A percentile compares a stretch with the other conserved stretches of the same genome.
phyloP scores from a whole-genome alignment of 2,888 invertebrate genomes.

The Ditylenchus weischeri region DNA sequence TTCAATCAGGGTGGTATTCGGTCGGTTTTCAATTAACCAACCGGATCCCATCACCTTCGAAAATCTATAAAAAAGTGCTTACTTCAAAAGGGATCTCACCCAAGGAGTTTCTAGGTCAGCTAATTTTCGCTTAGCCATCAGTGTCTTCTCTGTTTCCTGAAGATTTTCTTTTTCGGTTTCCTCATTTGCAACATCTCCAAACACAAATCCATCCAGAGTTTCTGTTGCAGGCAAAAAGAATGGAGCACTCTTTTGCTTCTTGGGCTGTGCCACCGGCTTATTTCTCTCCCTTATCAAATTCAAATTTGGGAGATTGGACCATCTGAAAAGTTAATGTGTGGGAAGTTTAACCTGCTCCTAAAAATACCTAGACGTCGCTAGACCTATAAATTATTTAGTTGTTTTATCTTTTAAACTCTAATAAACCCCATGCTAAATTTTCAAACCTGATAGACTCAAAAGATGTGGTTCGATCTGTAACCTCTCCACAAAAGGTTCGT shows the following conservation, averaged over 20 bases:
- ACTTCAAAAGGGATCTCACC: conserved; percentile 28
- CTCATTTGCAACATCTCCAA: conserved; percentile 63
- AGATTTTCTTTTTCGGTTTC: conserved; percentile 12
- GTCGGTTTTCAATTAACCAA: no score
- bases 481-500: background rate
- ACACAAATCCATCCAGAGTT: conserved; percentile 73
- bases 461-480: background rate
- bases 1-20: no score
- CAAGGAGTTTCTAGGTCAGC: conserved; percentile 45
- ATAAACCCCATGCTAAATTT: no score
- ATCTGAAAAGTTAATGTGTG: no score
- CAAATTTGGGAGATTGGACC: conserved; percentile 75
- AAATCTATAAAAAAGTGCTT: background rate
- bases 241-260: conserved; percentile 81
- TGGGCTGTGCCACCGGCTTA: conserved; percentile 80
- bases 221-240: conserved; percentile 91
- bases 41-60: no score
- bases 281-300: conserved; percentile 82
- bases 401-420: no score
- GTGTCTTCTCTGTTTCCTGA: conserved; percentile 17
- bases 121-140: conserved; percentile 42
- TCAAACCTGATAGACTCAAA: conserved; percentile 2
- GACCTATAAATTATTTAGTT: no score
- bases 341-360: no score
- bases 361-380: no score